phyloP scores from a whole-genome alignment of 2,888 invertebrate genomes.

The Andricus quercusramuli region DNA sequence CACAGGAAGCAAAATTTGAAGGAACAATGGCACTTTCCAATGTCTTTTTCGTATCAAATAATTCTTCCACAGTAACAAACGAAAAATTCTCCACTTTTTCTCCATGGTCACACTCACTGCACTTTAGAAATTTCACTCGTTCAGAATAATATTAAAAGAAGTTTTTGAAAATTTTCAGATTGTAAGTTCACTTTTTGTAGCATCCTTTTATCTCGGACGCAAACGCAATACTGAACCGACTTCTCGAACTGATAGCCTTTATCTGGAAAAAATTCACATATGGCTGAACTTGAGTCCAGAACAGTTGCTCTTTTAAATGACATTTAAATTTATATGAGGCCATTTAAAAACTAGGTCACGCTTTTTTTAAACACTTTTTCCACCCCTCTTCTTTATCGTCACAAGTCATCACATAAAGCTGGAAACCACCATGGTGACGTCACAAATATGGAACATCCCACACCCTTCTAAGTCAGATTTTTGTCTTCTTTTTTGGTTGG shows the following conservation, averaged over 20 bases:
- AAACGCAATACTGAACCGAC: conserved; percentile 26
- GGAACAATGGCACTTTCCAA: conserved; percentile 62
- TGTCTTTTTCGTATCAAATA: conserved; percentile 65
- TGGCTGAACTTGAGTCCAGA: background rate
- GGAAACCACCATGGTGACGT: accelerated
- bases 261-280: conserved; percentile 6
- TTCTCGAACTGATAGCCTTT: conserved; percentile 25
- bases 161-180: background rate
- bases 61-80: conserved; percentile 66
- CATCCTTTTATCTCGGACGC: background rate
- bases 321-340: no score
- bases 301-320: background rate
- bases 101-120: conserved; percentile 11
- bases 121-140: background rate
- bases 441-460: no score
- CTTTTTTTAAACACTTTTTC: no score
- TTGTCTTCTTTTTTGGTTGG: no score
- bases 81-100: conserved; percentile 56
- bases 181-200: background rate
- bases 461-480: no score
- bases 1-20: conserved; percentile 65
- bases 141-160: background rate
- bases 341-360: no score
- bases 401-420: no score
- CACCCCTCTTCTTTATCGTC: no score